Evolutionary conservation across 1,140 invertebrate genomes (phyloP), one percentile per base, ranked within the genome.

Genomic region (Daktulosphaira vitifoliae): DNA sequence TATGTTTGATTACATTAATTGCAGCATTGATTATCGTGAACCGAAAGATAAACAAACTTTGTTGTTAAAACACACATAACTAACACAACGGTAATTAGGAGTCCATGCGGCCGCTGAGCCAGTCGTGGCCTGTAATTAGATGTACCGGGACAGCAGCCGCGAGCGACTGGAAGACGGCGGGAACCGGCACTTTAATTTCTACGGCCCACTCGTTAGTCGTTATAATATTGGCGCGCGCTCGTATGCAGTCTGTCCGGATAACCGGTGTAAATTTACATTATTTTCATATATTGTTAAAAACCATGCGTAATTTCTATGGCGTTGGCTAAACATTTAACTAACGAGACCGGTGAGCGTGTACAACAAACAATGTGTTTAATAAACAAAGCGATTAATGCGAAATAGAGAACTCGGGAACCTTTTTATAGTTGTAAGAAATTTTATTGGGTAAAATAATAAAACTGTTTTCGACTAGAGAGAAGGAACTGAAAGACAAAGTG

Each of bases 201-300:
- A 3, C 53, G 22, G 22, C 53, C 53, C 37, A 44, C 38, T 11
- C 38, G 53, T 56, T 44, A 33, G 29, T 44, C 39, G 38, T 33
- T 33, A 26, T n/a, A n/a, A n/a, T n/a, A n/a, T 13, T 38, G 3
- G 38, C 48, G 42, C 54, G n/a, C n/a, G 39, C 26, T 26, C 42
- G 16, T 22, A 22, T 18, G 3, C 42, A 22, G 42, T 46, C 26
- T 20, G 42, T 46, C 54, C 54, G 54, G 54, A 62, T 62, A 62
- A 62, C 56, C 56, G 42, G 56, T 62, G 56, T 62, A 48, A 22
- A 62, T 62, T 62, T 62, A 62, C 42, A 62, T 62, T 44, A 48
- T 62, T 48, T 48, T 48, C 42, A 9, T 33, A 62, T 62, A 48
- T 62, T 46, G 11, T 33, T 62, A 62, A 48, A 62, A 11, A 62